Evolutionary conservation across 2,113 vertebrate genomes (phyloP).

Genomic region (Ailurus styani): DNA sequence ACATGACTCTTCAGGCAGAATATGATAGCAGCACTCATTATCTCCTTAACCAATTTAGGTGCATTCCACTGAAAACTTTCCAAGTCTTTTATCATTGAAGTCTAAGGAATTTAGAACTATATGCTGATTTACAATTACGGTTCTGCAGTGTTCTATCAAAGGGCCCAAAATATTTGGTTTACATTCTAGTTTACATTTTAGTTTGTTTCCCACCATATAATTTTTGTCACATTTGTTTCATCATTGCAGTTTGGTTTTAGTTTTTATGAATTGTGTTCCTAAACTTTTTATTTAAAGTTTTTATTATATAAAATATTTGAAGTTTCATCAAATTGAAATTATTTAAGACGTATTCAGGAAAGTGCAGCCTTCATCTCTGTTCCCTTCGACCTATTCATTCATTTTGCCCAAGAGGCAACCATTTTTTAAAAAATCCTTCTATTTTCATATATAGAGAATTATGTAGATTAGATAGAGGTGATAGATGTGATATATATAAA

Average conservation of each 20-base stretch:
- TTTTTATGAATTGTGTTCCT: background rate
- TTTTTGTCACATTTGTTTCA: background rate
- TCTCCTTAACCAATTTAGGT: background rate
- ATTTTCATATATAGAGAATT: background rate
- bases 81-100: background rate
- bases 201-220: background rate
- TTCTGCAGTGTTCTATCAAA: background rate
- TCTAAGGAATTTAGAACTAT: no score
- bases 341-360: background rate
- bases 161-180: background rate
- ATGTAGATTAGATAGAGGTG: background rate
- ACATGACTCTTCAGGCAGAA: background rate
- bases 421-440: background rate
- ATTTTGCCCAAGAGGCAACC: background rate
- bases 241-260: background rate
- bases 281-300: background rate
- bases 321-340: background rate
- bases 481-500: background rate
- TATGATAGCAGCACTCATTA: accelerated
- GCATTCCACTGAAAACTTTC: background rate
- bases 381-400: background rate
- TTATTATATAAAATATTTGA: background rate
- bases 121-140: background rate
- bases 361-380: background rate
- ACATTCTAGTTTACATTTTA: background rate